Evolutionary conservation across 92 coral and sea anemone genomes (phyloP), one percentile per base, ranked within the genome.

Genomic region (Phymanthus crucifer): DNA sequence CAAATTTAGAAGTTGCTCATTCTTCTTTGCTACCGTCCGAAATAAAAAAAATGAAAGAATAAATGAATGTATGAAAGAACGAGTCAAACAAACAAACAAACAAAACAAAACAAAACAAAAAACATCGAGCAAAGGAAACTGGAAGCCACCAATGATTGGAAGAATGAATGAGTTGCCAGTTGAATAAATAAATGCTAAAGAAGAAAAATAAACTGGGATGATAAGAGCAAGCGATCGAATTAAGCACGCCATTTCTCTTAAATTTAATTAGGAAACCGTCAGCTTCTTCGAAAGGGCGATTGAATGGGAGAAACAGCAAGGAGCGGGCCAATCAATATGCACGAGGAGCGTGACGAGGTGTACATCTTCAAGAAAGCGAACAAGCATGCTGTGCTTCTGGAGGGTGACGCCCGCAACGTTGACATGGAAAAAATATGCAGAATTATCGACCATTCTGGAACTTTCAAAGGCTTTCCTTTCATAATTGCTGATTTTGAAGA

Each of bases 281-380:
- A 10, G 12, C 13, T 64, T 64, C 70, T 64, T 64, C 31, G 70
- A 64, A 64, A 14, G 70, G 36, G 70, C 31, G 10, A 23, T 64
- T 14, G 70, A 14, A n/a, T 64, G 70, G 70, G 70, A 64, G 70
- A n/a, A 26, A 2, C 56, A 64, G 23, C 36, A 23, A 64, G 36
- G 23, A 64, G 23, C 70, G n/a, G 23, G 17, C 70, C 32, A 6
- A 64, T 64, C 14, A 64, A 64, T 32, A 10, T 64, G 36, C 70
- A 64, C 70, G 70, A 64, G 36, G 70, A 64, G 23, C 70, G 70
- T 14, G 70, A 64, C 23, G 70, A 32, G n/a, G 70, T 64, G n/a
- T 64, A 24, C 70, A 10, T 64, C 70, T 64, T 10, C 70, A 31
- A 32, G 70, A 64, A 64, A 16, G 70, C 36, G 31, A 64, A 19